phyloP scores from a whole-genome alignment of 2,888 invertebrate species.

The Alviniconcha strummeri region DNA sequence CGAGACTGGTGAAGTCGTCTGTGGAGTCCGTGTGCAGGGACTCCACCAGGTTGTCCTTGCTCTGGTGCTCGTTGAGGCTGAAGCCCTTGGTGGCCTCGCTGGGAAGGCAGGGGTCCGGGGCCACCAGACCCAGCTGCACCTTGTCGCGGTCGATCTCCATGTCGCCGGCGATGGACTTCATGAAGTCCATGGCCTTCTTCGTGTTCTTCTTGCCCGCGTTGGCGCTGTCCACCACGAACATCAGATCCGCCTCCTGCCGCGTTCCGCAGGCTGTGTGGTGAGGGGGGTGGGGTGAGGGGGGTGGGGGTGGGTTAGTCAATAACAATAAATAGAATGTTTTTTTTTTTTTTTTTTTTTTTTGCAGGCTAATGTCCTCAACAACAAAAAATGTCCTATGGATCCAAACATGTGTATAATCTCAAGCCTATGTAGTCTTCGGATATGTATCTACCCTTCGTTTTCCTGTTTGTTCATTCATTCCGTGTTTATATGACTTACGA shows the following conservation, averaged over 20 bases:
- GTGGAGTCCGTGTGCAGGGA: conserved; percentile 43
- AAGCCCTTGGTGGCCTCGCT: conserved; percentile 41
- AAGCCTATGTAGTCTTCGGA: no score
- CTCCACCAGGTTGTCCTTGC: conserved; percentile 42
- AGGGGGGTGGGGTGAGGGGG: neutral
- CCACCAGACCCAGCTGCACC: conserved; percentile 62
- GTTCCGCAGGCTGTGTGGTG: conserved; percentile 56
- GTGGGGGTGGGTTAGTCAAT: neutral
- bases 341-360: no score
- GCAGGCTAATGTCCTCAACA: no score
- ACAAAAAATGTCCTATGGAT: no score
- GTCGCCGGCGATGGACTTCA: conserved; percentile 53
- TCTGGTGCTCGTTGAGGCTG: conserved; percentile 41
- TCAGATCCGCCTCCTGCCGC: conserved; percentile 61
- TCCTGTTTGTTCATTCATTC: no score
- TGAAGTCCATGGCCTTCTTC: conserved; percentile 52
- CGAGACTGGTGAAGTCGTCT: conserved; percentile 52
- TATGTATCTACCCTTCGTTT: no score
- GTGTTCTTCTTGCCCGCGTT: conserved; percentile 61
- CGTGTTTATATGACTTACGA: no score
- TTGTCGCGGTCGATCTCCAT: conserved; percentile 57
- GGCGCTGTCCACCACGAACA: conserved; percentile 63
- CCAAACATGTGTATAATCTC: no score
- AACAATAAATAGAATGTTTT: no score
- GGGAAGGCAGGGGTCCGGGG: conserved; percentile 42